Base-by-base conservation (phyloP, 2,113 vertebrate genomes). In the Cariama cristata region DNA sequence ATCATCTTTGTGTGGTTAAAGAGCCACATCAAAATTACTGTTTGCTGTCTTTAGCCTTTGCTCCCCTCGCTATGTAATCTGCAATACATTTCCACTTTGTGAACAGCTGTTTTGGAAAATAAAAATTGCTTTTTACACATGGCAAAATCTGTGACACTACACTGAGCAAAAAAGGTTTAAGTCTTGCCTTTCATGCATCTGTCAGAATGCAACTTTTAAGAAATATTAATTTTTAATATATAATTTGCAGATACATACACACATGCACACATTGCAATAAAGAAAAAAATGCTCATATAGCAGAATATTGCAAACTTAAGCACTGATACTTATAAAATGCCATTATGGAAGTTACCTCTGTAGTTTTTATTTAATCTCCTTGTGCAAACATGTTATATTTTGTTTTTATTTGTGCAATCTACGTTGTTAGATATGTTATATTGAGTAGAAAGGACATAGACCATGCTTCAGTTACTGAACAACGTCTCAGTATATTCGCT, bases 71-170 rank as follows among this genome's bases (percentile, higher is more conserved):
- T 86, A 20, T 55, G 59, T 91, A 82, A 91, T 91, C 21, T 74
- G 26, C 40, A 92, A 53, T 79, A 53, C 17, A 44, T 88, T 97
- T 97, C 79, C 69, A 90, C 74, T 92, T 88, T 53, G 21, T 59
- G 96, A 97, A 95, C 69, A 89, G 73, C 62, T 96, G 73, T 82
- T 97, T 82, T 62, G 80, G 38, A 79, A 93, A 79, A 68, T 72
- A 96, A 97, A 98, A 96, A 96, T 88, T 93, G 44, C 55, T 97
- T 94, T 96, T 93, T 95, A 86, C 92, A 68, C 53, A 84, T 85
- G 74, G 52, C n/a, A 93, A 95, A 91, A 84, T 95, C 52, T 73
- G 55, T 96, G 95, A 95, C 94, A 97, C 35, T 88, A 21, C 26
- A 33, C 6, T 53, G 45, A 89, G 32, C 13, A 64, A 91, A 79